Evolutionary conservation across 2,888 invertebrate genomes (phyloP).

Genomic region (Rugalucina vietnamica): DNA sequence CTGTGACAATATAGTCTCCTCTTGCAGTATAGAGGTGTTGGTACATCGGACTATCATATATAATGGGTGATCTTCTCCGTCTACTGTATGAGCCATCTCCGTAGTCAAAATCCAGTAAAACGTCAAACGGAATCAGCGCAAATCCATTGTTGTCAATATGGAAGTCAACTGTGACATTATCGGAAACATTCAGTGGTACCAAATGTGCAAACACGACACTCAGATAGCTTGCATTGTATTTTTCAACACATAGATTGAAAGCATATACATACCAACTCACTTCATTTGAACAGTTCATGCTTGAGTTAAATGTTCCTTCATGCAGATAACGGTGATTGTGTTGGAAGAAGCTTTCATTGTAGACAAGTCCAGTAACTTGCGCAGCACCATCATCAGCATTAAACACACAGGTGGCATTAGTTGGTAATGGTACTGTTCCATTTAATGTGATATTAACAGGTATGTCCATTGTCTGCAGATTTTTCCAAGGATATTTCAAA

Average conservation of each 20-base stretch:
- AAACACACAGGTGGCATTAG: constrained; percentile 56
- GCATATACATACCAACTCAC: constrained; percentile 41
- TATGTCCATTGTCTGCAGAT: constrained; percentile 42
- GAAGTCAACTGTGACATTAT: constrained; percentile 54
- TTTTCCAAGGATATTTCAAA: constrained; percentile 58
- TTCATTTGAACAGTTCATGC: constrained; percentile 55
- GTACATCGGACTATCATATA: constrained; percentile 42
- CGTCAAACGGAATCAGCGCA: constrained; percentile 42
- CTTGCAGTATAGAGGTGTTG: constrained; percentile 33
- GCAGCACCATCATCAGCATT: constrained; percentile 38
- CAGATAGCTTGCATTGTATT: constrained; percentile 33
- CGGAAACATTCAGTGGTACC: constrained; percentile 54
- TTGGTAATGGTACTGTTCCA: constrained; percentile 36
- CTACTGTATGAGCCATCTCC: constrained; percentile 20
- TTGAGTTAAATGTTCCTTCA: constrained; percentile 46
- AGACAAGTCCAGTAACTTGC: constrained; percentile 11
- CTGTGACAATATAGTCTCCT: constrained; percentile 45
- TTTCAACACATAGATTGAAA: constrained; percentile 42
- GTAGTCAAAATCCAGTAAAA: constrained; percentile 37
- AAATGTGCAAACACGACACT: constrained; percentile 32
- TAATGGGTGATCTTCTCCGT: not conserved
- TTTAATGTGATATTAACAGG: constrained; percentile 50
- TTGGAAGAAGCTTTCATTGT: constrained; percentile 24
- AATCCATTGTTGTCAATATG: constrained; percentile 51
- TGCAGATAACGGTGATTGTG: constrained; percentile 31